phyloP scores from a whole-genome alignment of 2,113 vertebrate genomes.

The Podilymbus podiceps region DNA sequence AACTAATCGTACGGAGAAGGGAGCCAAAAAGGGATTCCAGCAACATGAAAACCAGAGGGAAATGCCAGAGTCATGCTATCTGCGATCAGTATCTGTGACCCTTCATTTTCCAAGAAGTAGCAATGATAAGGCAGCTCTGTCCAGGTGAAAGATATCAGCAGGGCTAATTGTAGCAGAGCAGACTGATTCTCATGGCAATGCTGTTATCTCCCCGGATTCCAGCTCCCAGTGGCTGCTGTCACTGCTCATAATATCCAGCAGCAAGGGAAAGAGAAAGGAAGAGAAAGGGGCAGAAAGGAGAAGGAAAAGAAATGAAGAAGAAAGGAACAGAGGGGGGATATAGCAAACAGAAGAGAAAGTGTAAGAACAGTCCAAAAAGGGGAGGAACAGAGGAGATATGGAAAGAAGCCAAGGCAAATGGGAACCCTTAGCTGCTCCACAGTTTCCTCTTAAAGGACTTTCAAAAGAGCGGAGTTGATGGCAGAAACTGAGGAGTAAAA shows the following conservation, averaged over 20 bases:
- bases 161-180: constrained; percentile 57
- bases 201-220: constrained; percentile 60
- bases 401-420: background rate
- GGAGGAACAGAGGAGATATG: background rate
- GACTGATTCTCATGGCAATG: constrained; percentile 25
- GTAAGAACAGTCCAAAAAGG: background rate
- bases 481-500: background rate
- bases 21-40: constrained; percentile 51
- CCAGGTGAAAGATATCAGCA: constrained; percentile 59
- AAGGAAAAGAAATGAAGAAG: background rate
- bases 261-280: background rate
- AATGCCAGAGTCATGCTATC: background rate
- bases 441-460: background rate
- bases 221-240: constrained; percentile 39
- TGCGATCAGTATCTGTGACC: constrained; percentile 10
- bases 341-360: background rate
- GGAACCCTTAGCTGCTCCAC: background rate
- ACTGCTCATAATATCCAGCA: constrained; percentile 42
- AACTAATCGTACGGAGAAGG: background rate
- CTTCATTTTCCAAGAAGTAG: constrained; percentile 47
- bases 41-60: constrained; percentile 6
- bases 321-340: background rate
- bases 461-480: background rate
- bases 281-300: background rate
- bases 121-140: constrained; percentile 33